Base-by-base conservation (phyloP, 2,888 invertebrate genomes). In the Napeogenes inachia region DNA sequence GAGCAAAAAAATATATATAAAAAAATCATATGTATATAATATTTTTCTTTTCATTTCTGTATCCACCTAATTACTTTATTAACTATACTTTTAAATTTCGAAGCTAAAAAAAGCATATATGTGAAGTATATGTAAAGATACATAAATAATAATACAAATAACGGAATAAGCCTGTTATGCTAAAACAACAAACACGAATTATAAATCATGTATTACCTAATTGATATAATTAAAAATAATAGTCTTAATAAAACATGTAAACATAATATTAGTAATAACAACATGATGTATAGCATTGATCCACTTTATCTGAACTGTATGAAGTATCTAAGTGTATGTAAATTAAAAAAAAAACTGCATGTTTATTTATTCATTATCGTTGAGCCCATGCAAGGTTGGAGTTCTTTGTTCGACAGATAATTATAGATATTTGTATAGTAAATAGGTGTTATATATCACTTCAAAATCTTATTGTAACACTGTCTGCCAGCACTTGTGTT, bases 331-430 rank as follows among this genome's bases (percentile, higher is more conserved):
- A 13, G 13, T 13, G 3, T 30, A 50, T 30, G 30, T 50, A 30
- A 12, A 8, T 50, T 50, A 30, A 30, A 6, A 4, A 21, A 6
- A 6, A 6, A 30, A 10, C 30, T 50, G 50, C 50, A 50, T 55
- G 54, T 12, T 3, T 55, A n/a, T 55, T 55, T 55, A 8, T 13
- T 55, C 6, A 8, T 6, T 2, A 32, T 32, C 32, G 12, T 54
- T 13, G 13, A 33, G 13, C 10, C 35, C 33, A 55, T 13, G 32
- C 54, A 35, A 55, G 54, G 54, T n/a, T 55, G 13, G 32, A 32
- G 12, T 35, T 55, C 54, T 55, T 55, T 55, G 38, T 55, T 55
- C 54, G 38, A 33, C 35, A n/a, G n/a, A 33, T n/a, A n/a, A 13
- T 55, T 38, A 54, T 12, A 32, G 12, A n/a, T 35, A 6, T 55